phyloP scores from a whole-genome alignment of 2,797 vertebrate species.

The Sus cebifrons region DNA sequence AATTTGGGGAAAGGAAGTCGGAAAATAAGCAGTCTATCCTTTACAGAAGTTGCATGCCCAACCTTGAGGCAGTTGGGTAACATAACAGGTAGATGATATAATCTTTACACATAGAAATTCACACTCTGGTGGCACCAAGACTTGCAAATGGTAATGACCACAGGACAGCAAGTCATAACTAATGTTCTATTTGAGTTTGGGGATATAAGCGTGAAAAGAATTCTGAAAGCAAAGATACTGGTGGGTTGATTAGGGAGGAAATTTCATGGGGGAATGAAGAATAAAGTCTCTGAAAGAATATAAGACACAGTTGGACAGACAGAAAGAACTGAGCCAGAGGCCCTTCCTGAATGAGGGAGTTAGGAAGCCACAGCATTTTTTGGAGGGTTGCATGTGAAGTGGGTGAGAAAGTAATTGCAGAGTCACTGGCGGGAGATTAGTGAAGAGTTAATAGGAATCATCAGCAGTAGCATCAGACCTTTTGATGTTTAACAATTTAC shows the following conservation, averaged over 20 bases:
- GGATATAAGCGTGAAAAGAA: background rate
- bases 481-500: background rate
- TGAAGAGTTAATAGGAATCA: background rate
- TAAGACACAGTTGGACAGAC: background rate
- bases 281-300: background rate
- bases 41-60: background rate
- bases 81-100: background rate
- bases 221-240: background rate
- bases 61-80: background rate
- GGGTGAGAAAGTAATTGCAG: background rate
- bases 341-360: background rate
- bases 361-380: background rate
- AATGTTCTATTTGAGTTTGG: background rate
- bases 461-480: background rate
- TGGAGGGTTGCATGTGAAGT: background rate
- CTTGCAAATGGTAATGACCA: background rate
- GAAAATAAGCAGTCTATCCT: background rate
- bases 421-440: background rate
- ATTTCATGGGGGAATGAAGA: background rate
- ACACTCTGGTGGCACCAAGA: background rate
- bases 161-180: background rate
- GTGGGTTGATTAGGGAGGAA: background rate
- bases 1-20: constrained; percentile 1
- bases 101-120: background rate
- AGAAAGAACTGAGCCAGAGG: background rate